phyloP scores from a whole-genome alignment of 2,113 vertebrate genomes.

The Platysteira castanea region DNA sequence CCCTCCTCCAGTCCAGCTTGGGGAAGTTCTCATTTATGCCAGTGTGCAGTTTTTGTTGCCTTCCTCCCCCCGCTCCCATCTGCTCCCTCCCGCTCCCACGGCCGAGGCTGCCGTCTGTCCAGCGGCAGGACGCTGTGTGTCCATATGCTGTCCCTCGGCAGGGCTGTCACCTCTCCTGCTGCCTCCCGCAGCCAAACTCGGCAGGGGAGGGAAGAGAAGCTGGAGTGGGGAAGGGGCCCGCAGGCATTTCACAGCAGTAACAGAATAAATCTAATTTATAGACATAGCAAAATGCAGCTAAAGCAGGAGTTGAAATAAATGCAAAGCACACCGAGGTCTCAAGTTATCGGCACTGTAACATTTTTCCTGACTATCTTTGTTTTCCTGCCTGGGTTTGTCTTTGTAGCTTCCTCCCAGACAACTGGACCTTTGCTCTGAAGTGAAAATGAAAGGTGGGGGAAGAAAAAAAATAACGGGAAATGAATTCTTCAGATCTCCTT shows the following conservation, averaged over 20 bases:
- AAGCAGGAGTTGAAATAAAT: conserved; percentile 14
- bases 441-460: conserved; percentile 52
- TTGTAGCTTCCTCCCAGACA: conserved; percentile 51
- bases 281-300: conserved; percentile 26
- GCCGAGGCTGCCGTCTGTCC: not conserved
- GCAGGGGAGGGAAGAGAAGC: not conserved
- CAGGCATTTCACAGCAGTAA: conserved; percentile 30
- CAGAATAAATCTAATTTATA: conserved; percentile 46
- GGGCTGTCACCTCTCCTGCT: not conserved
- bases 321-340: conserved; percentile 16
- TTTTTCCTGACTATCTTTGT: conserved; percentile 46
- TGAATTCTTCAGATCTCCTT: conserved; percentile 58
- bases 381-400: conserved; percentile 37
- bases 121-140: not conserved
- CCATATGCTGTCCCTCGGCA: not conserved
- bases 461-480: not conserved
- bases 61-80: not conserved
- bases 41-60: not conserved
- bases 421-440: conserved; percentile 63
- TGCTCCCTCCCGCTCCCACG: not conserved
- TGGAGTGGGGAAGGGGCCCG: not conserved
- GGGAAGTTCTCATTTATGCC: not conserved
- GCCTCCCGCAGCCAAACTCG: not conserved
- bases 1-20: not conserved
- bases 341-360: conserved; percentile 24